These are phyloP conservation scores for Caenorhabditis afra DNA, from an alignment of 2,888 invertebrate species.

Conservation along the genomic window DNA sequence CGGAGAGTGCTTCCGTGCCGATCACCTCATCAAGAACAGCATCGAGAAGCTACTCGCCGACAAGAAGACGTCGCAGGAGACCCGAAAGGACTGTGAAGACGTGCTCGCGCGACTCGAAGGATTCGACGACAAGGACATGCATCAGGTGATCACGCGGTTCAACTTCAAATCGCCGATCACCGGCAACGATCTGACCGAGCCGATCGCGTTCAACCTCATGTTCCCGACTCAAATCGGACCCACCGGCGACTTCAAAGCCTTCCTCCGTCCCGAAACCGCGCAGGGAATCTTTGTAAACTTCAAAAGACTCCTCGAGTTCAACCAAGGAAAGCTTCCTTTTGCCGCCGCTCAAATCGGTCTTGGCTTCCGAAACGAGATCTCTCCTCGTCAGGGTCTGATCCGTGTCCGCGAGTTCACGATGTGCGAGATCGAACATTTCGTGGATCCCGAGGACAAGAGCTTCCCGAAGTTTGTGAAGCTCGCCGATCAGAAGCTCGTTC, in stretches of 20 bases:
- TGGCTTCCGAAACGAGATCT: constrained; percentile 98
- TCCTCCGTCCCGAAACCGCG: constrained; percentile 96
- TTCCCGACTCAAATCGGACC: constrained; percentile 98
- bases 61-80: constrained; percentile 86
- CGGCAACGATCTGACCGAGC: constrained; percentile 93
- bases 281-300: constrained; percentile 99
- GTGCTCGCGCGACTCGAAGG: constrained; percentile 86
- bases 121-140: constrained; percentile 78
- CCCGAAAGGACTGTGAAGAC: constrained; percentile 86
- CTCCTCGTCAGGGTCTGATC: constrained; percentile 86
- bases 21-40: constrained; percentile 92
- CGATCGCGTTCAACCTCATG: constrained; percentile 99
- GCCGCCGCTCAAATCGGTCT: constrained; percentile 99
- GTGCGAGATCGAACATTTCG: constrained; percentile 98
- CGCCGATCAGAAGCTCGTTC: constrained; percentile 86
- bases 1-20: constrained; percentile 97
- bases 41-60: constrained; percentile 82
- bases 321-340: constrained; percentile 89
- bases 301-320: constrained; percentile 95
- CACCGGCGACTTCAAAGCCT: constrained; percentile 90
- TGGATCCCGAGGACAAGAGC: constrained; percentile 90
- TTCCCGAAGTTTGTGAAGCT: constrained; percentile 90
- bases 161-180: constrained; percentile 95
- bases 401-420: constrained; percentile 91
- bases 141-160: constrained; percentile 87